phyloP scores from a whole-genome alignment of 2,113 vertebrate genomes.

The Vicugna pacos region DNA sequence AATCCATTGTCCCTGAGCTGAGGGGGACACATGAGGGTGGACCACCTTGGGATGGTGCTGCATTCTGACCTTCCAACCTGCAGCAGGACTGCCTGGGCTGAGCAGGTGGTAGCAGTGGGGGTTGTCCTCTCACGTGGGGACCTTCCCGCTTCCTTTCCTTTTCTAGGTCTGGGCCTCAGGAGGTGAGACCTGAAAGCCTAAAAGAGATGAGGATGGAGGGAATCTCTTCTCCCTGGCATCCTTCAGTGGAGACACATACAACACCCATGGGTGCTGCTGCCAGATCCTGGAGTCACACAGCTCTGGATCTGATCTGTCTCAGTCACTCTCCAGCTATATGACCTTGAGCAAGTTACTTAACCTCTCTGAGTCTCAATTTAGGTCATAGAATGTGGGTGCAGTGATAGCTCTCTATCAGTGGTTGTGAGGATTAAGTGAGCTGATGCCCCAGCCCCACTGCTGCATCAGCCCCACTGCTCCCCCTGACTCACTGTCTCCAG shows the following conservation, averaged over 20 bases:
- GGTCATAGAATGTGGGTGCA: neutral
- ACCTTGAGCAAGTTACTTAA: neutral
- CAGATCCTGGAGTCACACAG: neutral
- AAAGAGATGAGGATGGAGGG: neutral
- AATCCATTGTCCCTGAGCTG: neutral
- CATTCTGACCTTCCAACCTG: fast-evolving
- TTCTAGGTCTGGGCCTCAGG: neutral
- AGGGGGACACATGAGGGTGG: neutral
- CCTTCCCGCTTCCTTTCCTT: neutral
- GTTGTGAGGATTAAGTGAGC: neutral
- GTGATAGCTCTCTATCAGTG: too few relatives aligned
- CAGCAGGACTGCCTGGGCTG: neutral
- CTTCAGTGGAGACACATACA: neutral
- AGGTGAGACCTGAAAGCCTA: neutral
- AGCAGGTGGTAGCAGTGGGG: neutral
- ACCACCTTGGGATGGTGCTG: fast-evolving
- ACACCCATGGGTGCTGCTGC: fast-evolving
- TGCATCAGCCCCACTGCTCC: neutral
- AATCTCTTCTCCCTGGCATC: neutral
- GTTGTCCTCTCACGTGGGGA: neutral
- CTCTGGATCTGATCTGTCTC: neutral
- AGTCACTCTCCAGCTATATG: neutral
- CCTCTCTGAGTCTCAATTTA: neutral
- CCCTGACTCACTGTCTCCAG: neutral
- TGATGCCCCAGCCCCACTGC: neutral